Evolutionary conservation across 2,888 invertebrate genomes (phyloP), one percentile per base, ranked within the genome.

Genomic region (Chydorus sphaericus): DNA sequence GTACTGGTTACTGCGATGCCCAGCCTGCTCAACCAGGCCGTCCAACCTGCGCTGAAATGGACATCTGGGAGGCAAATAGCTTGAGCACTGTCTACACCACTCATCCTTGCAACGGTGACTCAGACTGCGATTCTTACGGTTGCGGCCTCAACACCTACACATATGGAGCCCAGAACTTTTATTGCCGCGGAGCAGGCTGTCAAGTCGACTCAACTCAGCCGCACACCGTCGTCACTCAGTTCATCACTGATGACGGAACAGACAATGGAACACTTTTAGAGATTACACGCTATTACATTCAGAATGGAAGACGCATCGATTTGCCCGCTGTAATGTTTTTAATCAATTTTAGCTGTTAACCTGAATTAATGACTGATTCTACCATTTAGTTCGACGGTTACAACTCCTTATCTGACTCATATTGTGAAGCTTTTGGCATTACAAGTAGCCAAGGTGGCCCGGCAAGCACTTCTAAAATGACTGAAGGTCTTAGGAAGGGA

Each of bases 71-170:
- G n/a, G 50, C 30, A 23, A 50, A 50, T 16, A 50, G 50, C 18
- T 50, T 31, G 18, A 30, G 29, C 29, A 16, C 14, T 30, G 30
- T 31, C 29, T 31, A 31, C 16, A 50, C 50, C n/a, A 31, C 50
- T 11, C 50, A 50, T 28, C 50, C 50, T 10, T 50, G 50, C 30
- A 31, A 50, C n/a, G 50, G 50, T n/a, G n/a, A n/a, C n/a, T n/a
- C n/a, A n/a, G 29, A 31, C 6, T 50, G 50, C 30, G 50, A 50
- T 11, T 20, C 29, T 16, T 29, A 50, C 30, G 50, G 50, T 23
- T 50, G 50, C 30, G 30, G 7, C 1, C 30, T 50, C 30, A 50
- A 50, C 20, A 29, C 50, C n/a, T 50, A 31, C 18, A 28, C 29
- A 11, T 20, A 28, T 10, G 50, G 50, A 4, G 31, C 11, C 30